Base-by-base conservation (phyloP, 2,113 vertebrate species). In the Ceyx melanurus region DNA sequence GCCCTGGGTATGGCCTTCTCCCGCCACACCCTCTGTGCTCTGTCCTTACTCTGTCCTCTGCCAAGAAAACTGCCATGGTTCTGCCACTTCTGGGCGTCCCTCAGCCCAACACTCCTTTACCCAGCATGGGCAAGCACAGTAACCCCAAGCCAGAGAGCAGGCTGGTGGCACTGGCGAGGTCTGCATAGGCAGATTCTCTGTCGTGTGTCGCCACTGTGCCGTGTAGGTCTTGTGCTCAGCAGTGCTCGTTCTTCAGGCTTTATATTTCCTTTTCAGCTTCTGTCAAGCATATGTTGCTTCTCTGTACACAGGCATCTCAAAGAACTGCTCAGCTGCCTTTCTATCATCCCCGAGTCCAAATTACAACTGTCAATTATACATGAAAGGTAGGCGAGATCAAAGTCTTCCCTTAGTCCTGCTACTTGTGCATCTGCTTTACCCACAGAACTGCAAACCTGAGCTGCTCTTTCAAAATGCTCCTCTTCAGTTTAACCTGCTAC, bases 341-440 rank as follows among this genome's bases (percentile, higher is more conserved):
- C 90, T 73, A 1, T 95, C 87, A 94, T 92, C 80, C 82, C 67
- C 0, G 1, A 82, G 74, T 89, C 87, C 89, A 95, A 94, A 95
- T 97, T 95, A 95, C 61, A 15, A 4, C 82, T 85, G 90, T 95
- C 94, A 87, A 92, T 96, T 95, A 90, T 82, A 93, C 72, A 92
- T 85, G 92, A 97, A 92, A 96, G 89, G 75, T 16, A 73, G 90
- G 65, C 2, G 77, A 96, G 94, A 95, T 94, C 89, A 96, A 91
- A 96, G 89, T 46, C 60, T 33, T 94, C 62, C 56, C 67, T 68
- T 58, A 65, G 68, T 89, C 48, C 79, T 82, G 76, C 83, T 78
- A 87, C 83, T 89, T 74, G 73, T 62, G 71, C 89, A 89, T 92
- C 93, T 95, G 85, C 79, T 92, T 85, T 88, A 20, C 46, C 48